Conservation (phyloP, 2,888 invertebrate species). For the Muscina levida region DNA sequence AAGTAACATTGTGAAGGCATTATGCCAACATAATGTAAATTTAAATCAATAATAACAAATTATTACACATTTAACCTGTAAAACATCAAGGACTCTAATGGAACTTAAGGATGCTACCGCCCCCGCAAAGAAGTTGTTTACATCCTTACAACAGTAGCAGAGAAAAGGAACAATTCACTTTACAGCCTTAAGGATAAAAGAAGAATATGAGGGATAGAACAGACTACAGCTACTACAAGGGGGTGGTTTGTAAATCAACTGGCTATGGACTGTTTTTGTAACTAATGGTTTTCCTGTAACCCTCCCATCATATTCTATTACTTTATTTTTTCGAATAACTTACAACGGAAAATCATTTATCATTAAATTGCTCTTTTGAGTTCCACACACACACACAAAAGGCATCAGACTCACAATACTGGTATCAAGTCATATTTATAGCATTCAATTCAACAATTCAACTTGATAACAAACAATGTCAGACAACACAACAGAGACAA, state of each 20-base stretch:
- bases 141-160: background rate
- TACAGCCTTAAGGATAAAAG: background rate
- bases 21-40: conserved; percentile 52
- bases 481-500: too few species aligned
- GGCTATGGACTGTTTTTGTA: too few species aligned
- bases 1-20: conserved; percentile 45
- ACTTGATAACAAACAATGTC: too few species aligned
- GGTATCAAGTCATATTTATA: conserved; percentile 36
- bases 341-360: conserved; percentile 59
- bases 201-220: background rate
- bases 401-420: background rate
- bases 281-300: too few species aligned
- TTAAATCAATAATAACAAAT: conserved; percentile 64
- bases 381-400: conserved; percentile 26
- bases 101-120: background rate
- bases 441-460: background rate
- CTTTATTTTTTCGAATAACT: background rate
- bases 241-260: background rate
- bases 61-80: conserved; percentile 42
- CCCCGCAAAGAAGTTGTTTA: background rate
- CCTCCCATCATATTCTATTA: background rate
- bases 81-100: background rate
- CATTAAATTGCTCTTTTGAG: conserved; percentile 45
- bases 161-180: conserved; percentile 16
- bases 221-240: background rate